A percentile compares a stretch with the other conserved stretches of the same genome.
Evolutionary conservation across 2,888 invertebrate genomes (phyloP).

Genomic region (Luperina testacea): DNA sequence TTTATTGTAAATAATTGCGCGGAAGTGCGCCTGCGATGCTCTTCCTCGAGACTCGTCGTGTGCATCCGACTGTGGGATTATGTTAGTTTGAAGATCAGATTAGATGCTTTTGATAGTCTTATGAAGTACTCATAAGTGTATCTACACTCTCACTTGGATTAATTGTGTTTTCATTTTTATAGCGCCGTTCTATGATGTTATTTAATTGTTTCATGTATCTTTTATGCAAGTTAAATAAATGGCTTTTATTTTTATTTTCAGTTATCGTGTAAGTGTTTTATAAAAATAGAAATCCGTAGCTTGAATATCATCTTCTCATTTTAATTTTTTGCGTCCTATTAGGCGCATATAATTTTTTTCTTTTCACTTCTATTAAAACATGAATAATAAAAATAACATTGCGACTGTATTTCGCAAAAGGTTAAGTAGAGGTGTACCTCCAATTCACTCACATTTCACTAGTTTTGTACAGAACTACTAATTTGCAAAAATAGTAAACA

Average conservation of each 20-base stretch:
- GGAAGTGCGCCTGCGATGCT: constrained; percentile 59
- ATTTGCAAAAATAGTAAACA: not conserved
- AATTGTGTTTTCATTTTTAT: constrained; percentile 14
- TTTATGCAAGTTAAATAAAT: not conserved
- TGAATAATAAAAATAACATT: not conserved
- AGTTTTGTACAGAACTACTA: not conserved
- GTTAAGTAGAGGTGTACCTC: not conserved
- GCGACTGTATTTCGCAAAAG: not conserved
- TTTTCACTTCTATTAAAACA: not conserved
- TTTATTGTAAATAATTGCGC: constrained; percentile 67
- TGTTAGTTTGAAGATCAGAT: constrained; percentile 53
- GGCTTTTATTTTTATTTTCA: no score
- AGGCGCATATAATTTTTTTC: not conserved
- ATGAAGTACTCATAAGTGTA: not conserved
- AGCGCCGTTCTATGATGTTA: not conserved
- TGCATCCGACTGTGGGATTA: constrained; percentile 68
- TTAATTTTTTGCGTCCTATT: not conserved
- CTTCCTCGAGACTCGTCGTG: constrained; percentile 63
- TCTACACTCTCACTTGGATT: constrained; percentile 35
- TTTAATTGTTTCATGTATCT: not conserved
- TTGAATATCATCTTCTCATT: not conserved
- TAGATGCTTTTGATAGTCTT: constrained; percentile 28
- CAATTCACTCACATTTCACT: not conserved
- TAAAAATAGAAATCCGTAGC: not conserved
- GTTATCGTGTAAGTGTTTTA: not conserved